Percentiles rank a stretch among this genome's conserved stretches.
Evolutionary conservation across 2,888 invertebrate genomes (phyloP).

Genomic region (Stramonita haemastoma): DNA sequence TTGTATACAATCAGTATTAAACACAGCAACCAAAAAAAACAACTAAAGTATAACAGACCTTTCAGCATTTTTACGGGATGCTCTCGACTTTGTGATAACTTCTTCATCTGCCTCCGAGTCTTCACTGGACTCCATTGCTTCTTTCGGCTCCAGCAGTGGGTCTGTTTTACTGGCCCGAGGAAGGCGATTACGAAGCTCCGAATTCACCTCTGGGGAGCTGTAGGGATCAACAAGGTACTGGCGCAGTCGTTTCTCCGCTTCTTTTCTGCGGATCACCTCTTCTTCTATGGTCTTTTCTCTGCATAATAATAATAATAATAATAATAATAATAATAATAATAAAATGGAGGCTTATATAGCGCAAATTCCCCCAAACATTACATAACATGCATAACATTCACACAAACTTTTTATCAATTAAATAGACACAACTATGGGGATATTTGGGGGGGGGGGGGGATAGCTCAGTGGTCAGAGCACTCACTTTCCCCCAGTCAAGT

Average conservation of each 20-base stretch:
- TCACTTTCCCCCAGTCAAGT: no score
- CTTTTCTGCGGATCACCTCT: conserved; percentile 58
- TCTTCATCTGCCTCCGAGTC: conserved; percentile 14
- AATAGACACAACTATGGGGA: no score
- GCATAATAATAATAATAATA: no score
- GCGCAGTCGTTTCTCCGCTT: conserved; percentile 62
- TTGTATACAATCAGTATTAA: no score
- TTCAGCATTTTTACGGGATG: not conserved
- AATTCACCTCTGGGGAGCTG: conserved; percentile 67
- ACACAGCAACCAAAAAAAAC: no score
- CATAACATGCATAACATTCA: conserved; percentile 35
- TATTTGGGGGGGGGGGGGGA: no score
- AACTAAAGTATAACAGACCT: not conserved
- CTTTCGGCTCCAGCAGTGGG: conserved; percentile 47
- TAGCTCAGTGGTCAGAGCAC: no score
- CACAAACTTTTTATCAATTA: no score
- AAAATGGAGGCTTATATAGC: no score
- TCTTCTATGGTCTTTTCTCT: conserved; percentile 63
- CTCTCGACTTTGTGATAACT: not conserved
- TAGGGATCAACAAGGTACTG: conserved; percentile 69
- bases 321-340: no score
- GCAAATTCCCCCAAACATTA: no score
- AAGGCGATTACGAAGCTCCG: conserved; percentile 70
- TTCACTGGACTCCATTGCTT: not conserved
- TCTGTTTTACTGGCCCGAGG: conserved; percentile 68